Evolutionary conservation across 2,888 invertebrate genomes (phyloP).

Genomic region (Cephus pulcher): DNA sequence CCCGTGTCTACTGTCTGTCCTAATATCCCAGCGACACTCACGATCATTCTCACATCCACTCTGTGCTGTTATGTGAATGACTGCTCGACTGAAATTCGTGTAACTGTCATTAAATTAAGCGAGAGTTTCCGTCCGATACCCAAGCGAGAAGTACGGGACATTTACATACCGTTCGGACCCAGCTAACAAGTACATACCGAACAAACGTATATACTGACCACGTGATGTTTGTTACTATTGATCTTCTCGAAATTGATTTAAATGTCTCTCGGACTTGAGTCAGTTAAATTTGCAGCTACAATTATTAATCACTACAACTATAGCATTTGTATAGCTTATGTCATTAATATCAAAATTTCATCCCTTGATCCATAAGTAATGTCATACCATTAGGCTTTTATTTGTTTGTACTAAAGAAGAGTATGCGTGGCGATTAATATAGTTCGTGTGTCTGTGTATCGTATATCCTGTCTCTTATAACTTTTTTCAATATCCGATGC

Average conservation of each 20-base stretch:
- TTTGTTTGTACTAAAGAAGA: neutral
- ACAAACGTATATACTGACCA: neutral
- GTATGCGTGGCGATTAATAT: neutral
- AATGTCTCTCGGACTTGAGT: neutral
- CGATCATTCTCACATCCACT: neutral
- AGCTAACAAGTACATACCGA: neutral
- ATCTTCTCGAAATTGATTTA: neutral
- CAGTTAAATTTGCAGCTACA: neutral
- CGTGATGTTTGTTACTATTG: neutral
- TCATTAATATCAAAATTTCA: neutral
- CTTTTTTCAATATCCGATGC: neutral
- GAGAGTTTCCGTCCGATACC: neutral
- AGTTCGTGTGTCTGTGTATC: neutral
- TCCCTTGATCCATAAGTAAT: neutral
- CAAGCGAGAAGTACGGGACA: neutral
- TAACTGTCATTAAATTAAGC: neutral
- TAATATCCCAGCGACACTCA: neutral
- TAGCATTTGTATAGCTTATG: neutral
- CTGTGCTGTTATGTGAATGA: neutral
- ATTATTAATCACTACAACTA: neutral
- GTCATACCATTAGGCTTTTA: neutral
- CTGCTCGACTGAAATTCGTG: slow-evolving; percentile 4
- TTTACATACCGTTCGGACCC: neutral
- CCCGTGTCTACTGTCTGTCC: neutral
- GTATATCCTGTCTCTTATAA: neutral